Percentiles rank a stretch among this genome's conserved stretches.
phyloP scores from a whole-genome alignment of 2,888 invertebrate genomes.

The Metellina segmentata region DNA sequence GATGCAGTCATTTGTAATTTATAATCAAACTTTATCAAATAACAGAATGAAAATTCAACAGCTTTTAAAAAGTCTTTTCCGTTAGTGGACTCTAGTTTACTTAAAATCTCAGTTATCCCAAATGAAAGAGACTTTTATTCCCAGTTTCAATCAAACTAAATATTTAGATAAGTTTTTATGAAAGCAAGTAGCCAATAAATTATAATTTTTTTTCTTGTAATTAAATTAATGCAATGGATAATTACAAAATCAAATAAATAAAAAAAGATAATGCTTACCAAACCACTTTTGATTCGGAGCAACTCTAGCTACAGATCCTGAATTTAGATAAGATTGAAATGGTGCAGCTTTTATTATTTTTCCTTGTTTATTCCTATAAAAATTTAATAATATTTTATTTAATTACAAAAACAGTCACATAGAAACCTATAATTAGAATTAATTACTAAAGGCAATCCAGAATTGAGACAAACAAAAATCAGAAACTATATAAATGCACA shows the following conservation, averaged over 20 bases:
- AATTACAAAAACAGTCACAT: neutral
- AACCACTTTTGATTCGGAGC: slow-evolving; percentile 99
- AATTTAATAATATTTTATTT: neutral
- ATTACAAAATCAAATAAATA: neutral
- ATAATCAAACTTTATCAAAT: too few relatives aligned
- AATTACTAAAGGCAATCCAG: neutral
- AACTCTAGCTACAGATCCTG: slow-evolving; percentile 95
- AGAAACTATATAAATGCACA: neutral
- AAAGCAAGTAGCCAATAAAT: neutral
- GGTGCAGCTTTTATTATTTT: slow-evolving; percentile 97
- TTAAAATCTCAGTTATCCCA: neutral
- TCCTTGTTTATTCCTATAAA: slow-evolving; percentile 86
- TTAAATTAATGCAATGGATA: slow-evolving; percentile 43
- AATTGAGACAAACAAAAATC: neutral
- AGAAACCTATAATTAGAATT: neutral
- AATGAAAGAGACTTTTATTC: neutral
- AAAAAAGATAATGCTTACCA: slow-evolving; percentile 83
- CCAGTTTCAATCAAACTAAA: neutral
- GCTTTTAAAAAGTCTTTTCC: too few relatives aligned
- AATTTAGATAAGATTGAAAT: slow-evolving; percentile 93
- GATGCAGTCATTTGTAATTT: too few relatives aligned
- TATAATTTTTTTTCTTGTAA: neutral
- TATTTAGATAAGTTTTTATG: neutral
- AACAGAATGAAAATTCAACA: too few relatives aligned
- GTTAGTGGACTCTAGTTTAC: too few relatives aligned